phyloP scores from a whole-genome alignment of 2,888 invertebrate genomes.

The Pardosa pseudoannulata region DNA sequence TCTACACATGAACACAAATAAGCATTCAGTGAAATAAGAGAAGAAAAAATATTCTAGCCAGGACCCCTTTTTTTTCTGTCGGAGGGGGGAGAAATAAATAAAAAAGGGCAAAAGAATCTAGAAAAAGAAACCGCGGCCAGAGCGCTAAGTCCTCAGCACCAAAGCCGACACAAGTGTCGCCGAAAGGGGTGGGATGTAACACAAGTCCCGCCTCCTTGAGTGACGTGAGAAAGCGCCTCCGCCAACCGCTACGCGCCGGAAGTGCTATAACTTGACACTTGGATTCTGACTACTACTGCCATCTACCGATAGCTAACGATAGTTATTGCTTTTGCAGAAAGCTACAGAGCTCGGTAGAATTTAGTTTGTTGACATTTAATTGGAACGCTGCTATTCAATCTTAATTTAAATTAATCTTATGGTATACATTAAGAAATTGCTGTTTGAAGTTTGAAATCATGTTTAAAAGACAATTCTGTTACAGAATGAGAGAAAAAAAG shows the following conservation, averaged over 20 bases:
- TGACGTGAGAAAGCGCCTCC: constrained; percentile 66
- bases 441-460: too few species aligned
- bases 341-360: too few species aligned
- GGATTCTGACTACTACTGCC: constrained; percentile 53
- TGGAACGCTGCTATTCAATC: too few species aligned
- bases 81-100: constrained; percentile 17
- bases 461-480: too few species aligned
- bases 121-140: constrained; percentile 70
- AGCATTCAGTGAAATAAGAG: not conserved
- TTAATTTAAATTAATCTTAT: too few species aligned
- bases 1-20: constrained; percentile 20
- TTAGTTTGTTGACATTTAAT: too few species aligned
- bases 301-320: constrained; percentile 29
- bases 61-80: constrained; percentile 7
- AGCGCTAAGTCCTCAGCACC: constrained; percentile 73
- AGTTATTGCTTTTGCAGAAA: not conserved
- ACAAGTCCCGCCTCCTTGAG: constrained; percentile 72
- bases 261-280: constrained; percentile 59
- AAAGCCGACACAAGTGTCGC: constrained; percentile 76
- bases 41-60: not conserved
- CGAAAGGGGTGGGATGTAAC: constrained; percentile 75
- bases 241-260: constrained; percentile 68
- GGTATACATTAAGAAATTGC: too few species aligned
- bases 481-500: too few species aligned
- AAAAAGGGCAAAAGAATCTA: constrained; percentile 41